Evolutionary conservation across 1,140 invertebrate genomes (phyloP).

Genomic region (Solen grandis): DNA sequence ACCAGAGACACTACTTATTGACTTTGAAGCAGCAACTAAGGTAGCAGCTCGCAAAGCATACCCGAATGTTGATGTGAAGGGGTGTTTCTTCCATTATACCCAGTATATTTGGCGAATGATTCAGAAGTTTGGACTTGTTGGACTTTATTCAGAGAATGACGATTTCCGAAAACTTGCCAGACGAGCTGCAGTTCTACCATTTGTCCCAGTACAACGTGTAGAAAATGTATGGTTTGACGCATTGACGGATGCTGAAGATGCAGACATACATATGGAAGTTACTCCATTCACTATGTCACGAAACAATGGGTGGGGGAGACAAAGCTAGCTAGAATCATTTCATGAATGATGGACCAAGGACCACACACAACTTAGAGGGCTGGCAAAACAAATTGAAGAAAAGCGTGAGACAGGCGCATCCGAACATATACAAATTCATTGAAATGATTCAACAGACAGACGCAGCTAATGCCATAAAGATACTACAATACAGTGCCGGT

Average conservation of each 20-base stretch:
- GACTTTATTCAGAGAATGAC: neutral
- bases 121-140: constrained; percentile 1
- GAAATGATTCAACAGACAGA: neutral
- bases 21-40: neutral
- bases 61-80: constrained; percentile 2
- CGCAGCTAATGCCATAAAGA: neutral
- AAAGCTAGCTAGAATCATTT: neutral
- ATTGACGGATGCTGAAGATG: neutral
- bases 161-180: neutral
- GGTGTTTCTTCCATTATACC: constrained; percentile 22
- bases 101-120: constrained; percentile 6
- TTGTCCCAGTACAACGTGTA: neutral
- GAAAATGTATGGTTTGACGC: neutral
- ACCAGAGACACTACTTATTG: constrained; percentile 13
- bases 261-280: neutral
- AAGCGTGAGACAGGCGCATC: neutral
- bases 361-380: neutral
- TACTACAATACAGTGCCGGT: neutral
- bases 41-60: neutral
- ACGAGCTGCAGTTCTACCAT: constrained; percentile 7
- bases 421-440: neutral
- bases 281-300: neutral
- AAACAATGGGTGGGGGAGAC: neutral
- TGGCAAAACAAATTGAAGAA: neutral
- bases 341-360: neutral